These are phyloP conservation scores for Lordiphosa fenestrarum DNA, from an alignment of 2,888 invertebrate species.

Conservation along the genomic window DNA sequence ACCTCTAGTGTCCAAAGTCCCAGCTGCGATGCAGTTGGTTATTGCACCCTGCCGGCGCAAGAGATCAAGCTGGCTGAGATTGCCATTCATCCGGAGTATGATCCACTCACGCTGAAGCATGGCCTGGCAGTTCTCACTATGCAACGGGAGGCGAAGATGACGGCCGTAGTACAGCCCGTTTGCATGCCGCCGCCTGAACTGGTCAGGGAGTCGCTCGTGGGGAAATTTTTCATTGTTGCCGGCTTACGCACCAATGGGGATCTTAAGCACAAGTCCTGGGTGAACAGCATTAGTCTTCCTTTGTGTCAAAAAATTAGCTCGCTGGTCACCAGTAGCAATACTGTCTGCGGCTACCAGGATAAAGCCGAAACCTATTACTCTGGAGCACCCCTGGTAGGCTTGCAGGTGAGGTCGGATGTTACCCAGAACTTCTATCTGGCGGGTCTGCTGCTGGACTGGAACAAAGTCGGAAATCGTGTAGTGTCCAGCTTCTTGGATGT, in stretches of 20 bases:
- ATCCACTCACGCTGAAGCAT: conserved; percentile 46
- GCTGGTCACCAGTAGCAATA: conserved; percentile 36
- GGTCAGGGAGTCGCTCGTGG: conserved; percentile 38
- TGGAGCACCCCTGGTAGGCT: conserved; percentile 51
- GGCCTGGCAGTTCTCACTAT: conserved; percentile 48
- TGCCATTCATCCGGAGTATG: conserved; percentile 55
- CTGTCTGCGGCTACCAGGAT: conserved; percentile 47
- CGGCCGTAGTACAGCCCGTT: conserved; percentile 50
- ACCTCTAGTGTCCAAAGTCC: conserved; percentile 23
- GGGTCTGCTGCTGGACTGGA: conserved; percentile 47
- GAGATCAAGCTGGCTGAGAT: conserved; percentile 46
- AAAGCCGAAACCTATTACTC: conserved; percentile 18
- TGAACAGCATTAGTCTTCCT: conserved; percentile 42
- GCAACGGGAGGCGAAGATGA: conserved; percentile 34
- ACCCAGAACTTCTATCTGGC: conserved; percentile 47
- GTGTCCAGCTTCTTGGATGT: conserved; percentile 48
- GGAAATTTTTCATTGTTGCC: conserved; percentile 32
- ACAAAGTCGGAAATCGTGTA: not conserved
- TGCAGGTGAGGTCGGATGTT: conserved; percentile 40
- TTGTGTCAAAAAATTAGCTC: conserved; percentile 28
- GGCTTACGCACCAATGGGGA: conserved; percentile 31
- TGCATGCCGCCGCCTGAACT: conserved; percentile 51
- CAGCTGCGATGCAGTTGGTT: conserved; percentile 41
- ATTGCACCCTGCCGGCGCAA: conserved; percentile 50
- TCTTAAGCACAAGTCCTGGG: conserved; percentile 39